Evolutionary conservation across 2,113 vertebrate species (phyloP), one percentile per base, ranked within the genome.

Genomic region (Ctenomys sociabilis): DNA sequence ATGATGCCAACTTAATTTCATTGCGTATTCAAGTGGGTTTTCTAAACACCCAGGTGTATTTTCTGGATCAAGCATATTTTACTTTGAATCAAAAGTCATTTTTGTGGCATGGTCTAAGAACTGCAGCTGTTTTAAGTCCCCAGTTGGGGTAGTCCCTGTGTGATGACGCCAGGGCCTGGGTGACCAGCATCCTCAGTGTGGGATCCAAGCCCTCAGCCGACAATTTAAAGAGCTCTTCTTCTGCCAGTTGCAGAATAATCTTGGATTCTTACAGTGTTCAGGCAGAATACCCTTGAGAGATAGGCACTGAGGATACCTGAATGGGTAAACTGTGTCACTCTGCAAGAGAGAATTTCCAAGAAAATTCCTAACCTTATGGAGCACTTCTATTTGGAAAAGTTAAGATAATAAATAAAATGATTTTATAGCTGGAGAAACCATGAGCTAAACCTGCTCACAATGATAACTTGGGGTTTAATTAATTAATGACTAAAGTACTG

Each of bases 401-500:
- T 96, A 81, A 94, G 95, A 83, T 80, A 85, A 40, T 88, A 88
- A 88, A 37, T 84, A 95, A 95, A 75, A 96, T 17, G n/a, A 75
- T 97, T 97, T 96, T 89, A 52, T 93, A 81, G 94, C 82, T 73
- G 83, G 93, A 89, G 83, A 95, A 97, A 82, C 75, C 52, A 73
- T 87, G 94, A 97, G 80, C 90, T 49, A 59, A 97, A 97, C 83
- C 95, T 95, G 83, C 83, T 96, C 91, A 94, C 95, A 94, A 92
- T 96, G 95, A 97, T 97, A 96, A 97, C 96, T 93, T 95, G 95
- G 93, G 88, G 96, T 87, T 97, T 98, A 98, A 98, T 98, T 97
- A 97, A 97, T 97, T 97, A 97, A 97, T 96, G 96, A 95, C 95
- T 97, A 85, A 97, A 96, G 97, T 92, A 97, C 96, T 97, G 97